Evolutionary conservation across 2,113 vertebrate species (phyloP).

Genomic region (zebrafish (Danio rerio)): DNA sequence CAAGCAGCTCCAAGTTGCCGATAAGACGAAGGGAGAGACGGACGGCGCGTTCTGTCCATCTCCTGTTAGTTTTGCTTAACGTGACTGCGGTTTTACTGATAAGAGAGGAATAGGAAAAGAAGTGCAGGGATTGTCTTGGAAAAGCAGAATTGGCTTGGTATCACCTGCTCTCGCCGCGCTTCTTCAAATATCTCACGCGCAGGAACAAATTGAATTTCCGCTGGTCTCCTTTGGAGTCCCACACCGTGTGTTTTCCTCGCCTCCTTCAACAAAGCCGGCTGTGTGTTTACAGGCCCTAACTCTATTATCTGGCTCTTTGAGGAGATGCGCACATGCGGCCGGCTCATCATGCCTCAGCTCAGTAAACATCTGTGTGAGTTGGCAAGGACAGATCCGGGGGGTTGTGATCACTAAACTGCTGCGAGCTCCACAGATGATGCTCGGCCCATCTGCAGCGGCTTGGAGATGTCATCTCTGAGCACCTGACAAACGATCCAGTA

Average conservation of each 20-base stretch:
- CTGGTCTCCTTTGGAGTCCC: background rate
- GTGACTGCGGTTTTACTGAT: constrained; percentile 50
- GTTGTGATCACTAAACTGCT: constrained; percentile 38
- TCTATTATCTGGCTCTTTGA: constrained; percentile 32
- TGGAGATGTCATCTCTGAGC: constrained; percentile 25
- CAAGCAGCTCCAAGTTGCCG: constrained; percentile 59
- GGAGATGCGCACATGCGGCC: constrained; percentile 4
- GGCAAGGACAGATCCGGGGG: constrained; percentile 35
- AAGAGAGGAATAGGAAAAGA: constrained; percentile 48
- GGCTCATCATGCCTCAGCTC: constrained; percentile 24
- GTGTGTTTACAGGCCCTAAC: constrained; percentile 37
- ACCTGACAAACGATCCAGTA: constrained; percentile 33
- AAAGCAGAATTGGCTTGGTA: constrained; percentile 36
- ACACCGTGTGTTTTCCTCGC: background rate
- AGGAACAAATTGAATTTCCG: constrained; percentile 44
- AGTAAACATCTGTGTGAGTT: constrained; percentile 47
- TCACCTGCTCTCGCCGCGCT: constrained; percentile 21
- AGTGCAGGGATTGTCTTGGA: constrained; percentile 39
- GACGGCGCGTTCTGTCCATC: constrained; percentile 46
- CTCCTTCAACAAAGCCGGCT: constrained; percentile 9
- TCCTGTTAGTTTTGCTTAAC: constrained; percentile 31
- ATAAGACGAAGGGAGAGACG: constrained; percentile 50
- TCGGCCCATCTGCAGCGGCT: constrained; percentile 29
- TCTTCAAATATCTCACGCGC: constrained; percentile 11
- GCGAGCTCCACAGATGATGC: constrained; percentile 33